Evolutionary conservation across 2,888 invertebrate genomes (phyloP).

Genomic region (Pocota personata): DNA sequence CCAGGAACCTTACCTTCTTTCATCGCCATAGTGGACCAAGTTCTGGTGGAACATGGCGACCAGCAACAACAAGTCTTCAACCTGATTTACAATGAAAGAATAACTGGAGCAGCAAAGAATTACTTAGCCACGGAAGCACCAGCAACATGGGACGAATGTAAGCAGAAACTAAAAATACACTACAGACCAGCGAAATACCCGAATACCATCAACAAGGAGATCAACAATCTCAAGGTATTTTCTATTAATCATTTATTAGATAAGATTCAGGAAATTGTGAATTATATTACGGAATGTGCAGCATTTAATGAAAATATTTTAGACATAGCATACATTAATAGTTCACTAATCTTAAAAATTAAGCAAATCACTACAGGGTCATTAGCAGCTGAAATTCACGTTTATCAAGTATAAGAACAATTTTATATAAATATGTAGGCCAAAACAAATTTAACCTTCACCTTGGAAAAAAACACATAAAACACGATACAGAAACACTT

Average conservation of each 20-base stretch:
- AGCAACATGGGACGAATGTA: conserved; percentile 26
- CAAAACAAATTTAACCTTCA: too few species aligned
- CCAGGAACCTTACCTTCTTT: conserved; percentile 31
- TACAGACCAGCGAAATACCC: too few species aligned
- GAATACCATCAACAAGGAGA: too few species aligned
- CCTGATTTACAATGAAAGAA: too few species aligned
- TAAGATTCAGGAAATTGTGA: conserved; percentile 34
- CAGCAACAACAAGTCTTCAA: background rate
- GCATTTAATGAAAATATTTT: conserved; percentile 22
- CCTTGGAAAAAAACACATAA: too few species aligned
- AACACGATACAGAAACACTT: too few species aligned
- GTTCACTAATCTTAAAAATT: conserved; percentile 38
- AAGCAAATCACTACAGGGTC: conserved; percentile 27
- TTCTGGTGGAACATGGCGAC: background rate
- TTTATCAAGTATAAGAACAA: conserved; percentile 32
- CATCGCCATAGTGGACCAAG: conserved; percentile 15
- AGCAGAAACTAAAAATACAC: conserved; percentile 26
- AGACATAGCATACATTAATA: conserved; percentile 25
- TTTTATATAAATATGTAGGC: too few species aligned
- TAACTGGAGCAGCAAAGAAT: conserved; percentile 33
- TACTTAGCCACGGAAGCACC: conserved; percentile 19
- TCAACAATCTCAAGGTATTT: too few species aligned
- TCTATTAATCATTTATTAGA: too few species aligned
- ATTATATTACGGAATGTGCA: conserved; percentile 42
- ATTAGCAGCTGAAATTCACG: conserved; percentile 28